These are phyloP conservation scores for Pammene aurita DNA, from an alignment of 2,888 invertebrate species.

Conservation along the genomic window DNA sequence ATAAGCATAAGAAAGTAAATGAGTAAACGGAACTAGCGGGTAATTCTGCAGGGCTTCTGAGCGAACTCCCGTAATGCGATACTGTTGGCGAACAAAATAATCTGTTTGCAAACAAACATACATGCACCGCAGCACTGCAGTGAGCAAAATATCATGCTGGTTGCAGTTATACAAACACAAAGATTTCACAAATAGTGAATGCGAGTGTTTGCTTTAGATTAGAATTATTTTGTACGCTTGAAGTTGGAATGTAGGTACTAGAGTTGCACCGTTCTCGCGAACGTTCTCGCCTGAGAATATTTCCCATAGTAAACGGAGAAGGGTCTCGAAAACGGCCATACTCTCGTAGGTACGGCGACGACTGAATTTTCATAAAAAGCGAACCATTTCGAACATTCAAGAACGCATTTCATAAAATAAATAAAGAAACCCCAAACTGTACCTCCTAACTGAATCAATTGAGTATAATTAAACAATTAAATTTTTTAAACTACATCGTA, in stretches of 20 bases:
- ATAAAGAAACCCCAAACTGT: too few species aligned
- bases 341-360: too few species aligned
- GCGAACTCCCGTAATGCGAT: conserved; percentile 64
- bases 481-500: too few species aligned
- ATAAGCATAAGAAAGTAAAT: conserved; percentile 59
- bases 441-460: too few species aligned
- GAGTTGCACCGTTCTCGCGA: too few species aligned
- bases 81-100: conserved; percentile 74
- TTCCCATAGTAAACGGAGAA: too few species aligned
- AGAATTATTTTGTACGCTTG: background rate
- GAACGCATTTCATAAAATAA: too few species aligned
- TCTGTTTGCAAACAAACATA: conserved; percentile 61
- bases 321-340: too few species aligned
- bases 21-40: conserved; percentile 61
- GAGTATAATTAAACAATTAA: too few species aligned
- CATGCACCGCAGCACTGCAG: conserved; percentile 20
- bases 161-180: conserved; percentile 2
- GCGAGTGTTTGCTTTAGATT: background rate
- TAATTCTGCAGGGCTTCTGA: conserved; percentile 65
- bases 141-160: conserved; percentile 4
- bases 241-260: background rate
- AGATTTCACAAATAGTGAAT: background rate
- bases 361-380: too few species aligned
- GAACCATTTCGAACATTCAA: too few species aligned
- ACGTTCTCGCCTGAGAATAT: too few species aligned